A percentile compares a stretch with the other conserved stretches of the same genome.
phyloP scores from a whole-genome alignment of 2,113 vertebrate species.

The Pontoporia blainvillei region DNA sequence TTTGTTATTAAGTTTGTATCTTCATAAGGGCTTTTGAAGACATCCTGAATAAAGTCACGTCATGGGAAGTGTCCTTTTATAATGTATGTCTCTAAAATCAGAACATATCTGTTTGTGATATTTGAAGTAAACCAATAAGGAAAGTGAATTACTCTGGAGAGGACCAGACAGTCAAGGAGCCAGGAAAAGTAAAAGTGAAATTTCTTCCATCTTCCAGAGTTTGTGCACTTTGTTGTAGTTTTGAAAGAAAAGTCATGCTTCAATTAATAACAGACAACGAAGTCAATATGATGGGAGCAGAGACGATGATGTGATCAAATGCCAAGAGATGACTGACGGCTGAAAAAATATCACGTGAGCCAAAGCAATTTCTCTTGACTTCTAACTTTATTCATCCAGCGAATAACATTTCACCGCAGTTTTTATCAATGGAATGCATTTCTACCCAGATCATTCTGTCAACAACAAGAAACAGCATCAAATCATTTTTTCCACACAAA shows the following conservation, averaged over 20 bases:
- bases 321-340: conserved; percentile 73
- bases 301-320: conserved; percentile 72
- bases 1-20: background rate
- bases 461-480: conserved; percentile 70
- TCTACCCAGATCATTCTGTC: conserved; percentile 78
- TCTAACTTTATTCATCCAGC: conserved; percentile 73
- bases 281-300: conserved; percentile 62
- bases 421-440: conserved; percentile 82
- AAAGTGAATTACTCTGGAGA: background rate
- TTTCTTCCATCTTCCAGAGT: conserved; percentile 40
- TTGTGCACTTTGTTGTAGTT: conserved; percentile 43
- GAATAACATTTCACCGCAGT: conserved; percentile 78
- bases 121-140: background rate
- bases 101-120: background rate
- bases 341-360: conserved; percentile 70
- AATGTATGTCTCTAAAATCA: conserved; percentile 6
- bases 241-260: conserved; percentile 69
- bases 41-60: background rate
- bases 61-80: background rate
- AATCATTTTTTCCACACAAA: conserved; percentile 78
- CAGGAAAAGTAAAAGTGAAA: conserved; percentile 38
- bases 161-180: background rate
- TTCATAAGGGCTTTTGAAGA: conserved; percentile 12
- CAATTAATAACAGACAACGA: conserved; percentile 71
- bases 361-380: conserved; percentile 74